A percentile compares a stretch with the other conserved stretches of the same genome.
These are phyloP conservation scores for Hartigia nigra DNA, from an alignment of 2,888 invertebrate species.

Conservation along the genomic window DNA sequence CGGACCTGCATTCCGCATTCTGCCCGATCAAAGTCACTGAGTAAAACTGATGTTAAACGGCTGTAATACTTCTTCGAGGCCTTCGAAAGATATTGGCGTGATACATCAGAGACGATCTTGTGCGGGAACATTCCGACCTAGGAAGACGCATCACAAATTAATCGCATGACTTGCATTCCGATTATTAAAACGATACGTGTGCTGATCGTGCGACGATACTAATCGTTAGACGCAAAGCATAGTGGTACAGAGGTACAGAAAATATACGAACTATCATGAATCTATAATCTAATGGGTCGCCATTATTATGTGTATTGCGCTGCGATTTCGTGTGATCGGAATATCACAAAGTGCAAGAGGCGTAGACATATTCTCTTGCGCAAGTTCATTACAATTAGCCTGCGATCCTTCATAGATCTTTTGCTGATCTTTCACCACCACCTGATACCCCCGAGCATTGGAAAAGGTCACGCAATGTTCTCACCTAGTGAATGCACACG, in stretches of 20 bases:
- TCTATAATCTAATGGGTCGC: background rate
- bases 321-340: background rate
- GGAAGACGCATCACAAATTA: background rate
- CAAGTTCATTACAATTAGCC: conserved; percentile 15
- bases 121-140: background rate
- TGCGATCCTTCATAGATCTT: conserved; percentile 16
- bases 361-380: conserved; percentile 15
- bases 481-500: background rate
- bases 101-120: background rate
- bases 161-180: background rate
- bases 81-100: background rate
- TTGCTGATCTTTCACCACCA: conserved; percentile 25
- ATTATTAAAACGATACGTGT: background rate
- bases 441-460: conserved; percentile 26
- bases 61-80: background rate
- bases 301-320: background rate
- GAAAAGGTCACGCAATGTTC: conserved; percentile 28
- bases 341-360: background rate
- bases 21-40: background rate
- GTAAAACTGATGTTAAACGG: background rate
- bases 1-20: background rate
- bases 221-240: background rate
- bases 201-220: background rate
- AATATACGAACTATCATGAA: background rate
- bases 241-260: background rate